phyloP scores from a whole-genome alignment of 2,888 invertebrate species.

The Sarcophaga variegata region DNA sequence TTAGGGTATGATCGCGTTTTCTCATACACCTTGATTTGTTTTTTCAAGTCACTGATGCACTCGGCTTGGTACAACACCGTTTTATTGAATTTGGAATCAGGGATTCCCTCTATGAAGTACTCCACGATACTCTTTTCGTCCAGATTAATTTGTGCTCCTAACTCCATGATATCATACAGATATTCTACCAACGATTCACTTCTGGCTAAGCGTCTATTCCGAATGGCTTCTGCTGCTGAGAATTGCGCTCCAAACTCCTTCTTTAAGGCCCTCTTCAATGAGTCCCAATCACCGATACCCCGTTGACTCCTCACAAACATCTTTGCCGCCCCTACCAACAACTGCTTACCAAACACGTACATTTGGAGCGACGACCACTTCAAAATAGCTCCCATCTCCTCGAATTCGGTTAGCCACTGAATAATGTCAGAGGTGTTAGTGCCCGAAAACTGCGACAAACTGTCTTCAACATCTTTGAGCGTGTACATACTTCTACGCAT shows the following conservation, averaged over 20 bases:
- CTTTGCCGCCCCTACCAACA: background rate
- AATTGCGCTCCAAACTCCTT: conserved; percentile 50
- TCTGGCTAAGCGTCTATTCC: conserved; percentile 42
- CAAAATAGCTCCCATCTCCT: no score
- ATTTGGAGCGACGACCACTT: no score
- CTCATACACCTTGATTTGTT: no score
- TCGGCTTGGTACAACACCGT: background rate
- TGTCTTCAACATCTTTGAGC: no score
- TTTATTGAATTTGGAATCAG: conserved; percentile 13
- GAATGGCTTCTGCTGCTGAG: conserved; percentile 50
- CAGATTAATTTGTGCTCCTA: background rate
- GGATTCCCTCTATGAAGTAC: background rate
- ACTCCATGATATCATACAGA: conserved; percentile 58
- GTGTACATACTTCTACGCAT: background rate
- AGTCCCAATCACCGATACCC: conserved; percentile 40
- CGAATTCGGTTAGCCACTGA: no score
- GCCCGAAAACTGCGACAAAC: no score
- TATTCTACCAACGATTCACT: conserved; percentile 54
- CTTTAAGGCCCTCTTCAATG: conserved; percentile 41
- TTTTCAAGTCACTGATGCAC: no score
- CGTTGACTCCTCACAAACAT: conserved; percentile 44
- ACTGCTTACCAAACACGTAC: no score
- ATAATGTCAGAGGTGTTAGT: no score
- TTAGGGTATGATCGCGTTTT: no score
- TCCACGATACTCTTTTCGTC: no score